These are phyloP conservation scores for Neuroterus valhalla DNA, from an alignment of 1,140 invertebrate genomes.

Conservation along the genomic window DNA sequence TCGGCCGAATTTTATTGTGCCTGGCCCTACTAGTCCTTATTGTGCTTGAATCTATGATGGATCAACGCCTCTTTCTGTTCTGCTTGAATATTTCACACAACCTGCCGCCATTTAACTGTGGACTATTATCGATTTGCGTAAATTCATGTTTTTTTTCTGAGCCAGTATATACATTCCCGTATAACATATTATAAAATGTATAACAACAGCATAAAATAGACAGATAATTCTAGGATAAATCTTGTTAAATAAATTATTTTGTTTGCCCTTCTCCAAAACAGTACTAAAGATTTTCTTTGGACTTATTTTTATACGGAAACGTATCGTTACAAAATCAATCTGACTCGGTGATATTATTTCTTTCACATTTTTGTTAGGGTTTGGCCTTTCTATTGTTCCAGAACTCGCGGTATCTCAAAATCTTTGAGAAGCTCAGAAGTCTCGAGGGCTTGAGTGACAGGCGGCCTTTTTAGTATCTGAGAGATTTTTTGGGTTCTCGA, in stretches of 20 bases:
- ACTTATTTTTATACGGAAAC: background rate
- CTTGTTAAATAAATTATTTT: no score
- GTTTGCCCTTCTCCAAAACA: no score
- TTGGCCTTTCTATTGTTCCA: no score
- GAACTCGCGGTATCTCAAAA: no score
- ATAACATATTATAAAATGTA: background rate
- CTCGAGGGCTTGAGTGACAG: no score
- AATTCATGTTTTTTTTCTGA: conserved; percentile 41
- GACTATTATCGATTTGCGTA: conserved; percentile 49
- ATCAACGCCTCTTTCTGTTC: conserved; percentile 66
- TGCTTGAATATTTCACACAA: conserved; percentile 53
- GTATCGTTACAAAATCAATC: conserved; percentile 7
- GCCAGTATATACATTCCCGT: background rate
- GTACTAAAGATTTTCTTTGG: background rate
- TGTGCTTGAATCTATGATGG: conserved; percentile 73
- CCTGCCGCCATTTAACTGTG: conserved; percentile 49
- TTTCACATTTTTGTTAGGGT: background rate
- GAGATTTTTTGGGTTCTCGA: no score
- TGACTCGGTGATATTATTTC: no score
- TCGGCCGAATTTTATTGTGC: conserved; percentile 75
- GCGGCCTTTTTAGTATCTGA: no score
- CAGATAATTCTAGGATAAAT: no score
- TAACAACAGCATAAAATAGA: no score
- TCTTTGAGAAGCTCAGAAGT: no score
- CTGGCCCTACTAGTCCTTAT: conserved; percentile 74